Evolutionary conservation across 2,888 invertebrate species (phyloP), one percentile per base, ranked within the genome.

Genomic region (Brenthis hecate): DNA sequence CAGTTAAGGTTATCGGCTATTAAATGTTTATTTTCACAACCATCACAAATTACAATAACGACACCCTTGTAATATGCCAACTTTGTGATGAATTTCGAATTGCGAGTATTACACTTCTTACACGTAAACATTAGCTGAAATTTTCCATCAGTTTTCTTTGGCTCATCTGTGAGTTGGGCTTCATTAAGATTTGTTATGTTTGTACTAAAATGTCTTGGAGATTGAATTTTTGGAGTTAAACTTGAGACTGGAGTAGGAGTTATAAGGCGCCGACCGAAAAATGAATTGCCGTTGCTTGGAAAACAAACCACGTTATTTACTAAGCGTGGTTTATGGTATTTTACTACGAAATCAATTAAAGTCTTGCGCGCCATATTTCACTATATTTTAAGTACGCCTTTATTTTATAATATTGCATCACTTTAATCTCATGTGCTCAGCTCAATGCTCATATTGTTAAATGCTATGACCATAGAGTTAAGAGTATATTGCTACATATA

Each of bases 1-100:
- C 99, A 99, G 73, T 97, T 97, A 1, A 99, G 93, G 87, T 99
- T 98, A 84, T 99, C 99, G 0, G 99, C 99, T 75, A 99, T 99
- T 32, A 99, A 92, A 88, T 99, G 99, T 84, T 97, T 95, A 82
- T 97, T 98, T 57, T 94, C 88, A 83, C 99, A 99, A 0, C 96
- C 96, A 65, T 95, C 95, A 85, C 99, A 99, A 65, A 94, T 95
- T 0, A 99, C 97, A 74, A 99, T 97, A 0, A 99, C 98, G 13
- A 99, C 96, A 14, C 99, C 99, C 81, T 96, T 95, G 65, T 95
- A 93, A 81, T 99, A 99, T 0, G 98, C 96, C 19, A 94, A 81
- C 89, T 97, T 98, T 0, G 98, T 96, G 73, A 99, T 98, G 13
- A 94, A 93, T 85, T 98, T 96, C 1, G 94, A 89, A 81, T 96